Evolutionary conservation across 1,140 invertebrate genomes (phyloP).

Genomic region (Contarinia nasturtii): DNA sequence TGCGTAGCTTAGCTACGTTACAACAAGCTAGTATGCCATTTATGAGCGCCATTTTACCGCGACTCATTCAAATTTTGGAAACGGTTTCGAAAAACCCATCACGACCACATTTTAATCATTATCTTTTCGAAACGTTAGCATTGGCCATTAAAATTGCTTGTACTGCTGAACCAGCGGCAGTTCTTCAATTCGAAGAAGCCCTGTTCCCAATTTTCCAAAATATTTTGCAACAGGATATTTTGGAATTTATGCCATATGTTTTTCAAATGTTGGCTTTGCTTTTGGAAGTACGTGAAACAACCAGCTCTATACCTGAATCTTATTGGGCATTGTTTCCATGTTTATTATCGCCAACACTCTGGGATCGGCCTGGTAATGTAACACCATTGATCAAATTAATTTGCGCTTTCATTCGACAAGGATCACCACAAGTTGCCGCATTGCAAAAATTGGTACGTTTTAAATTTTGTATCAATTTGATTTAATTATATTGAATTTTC

Average conservation of each 20-base stretch:
- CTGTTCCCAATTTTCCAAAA: conserved; percentile 86
- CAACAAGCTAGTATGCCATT: conserved; percentile 67
- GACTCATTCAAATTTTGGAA: conserved; percentile 65
- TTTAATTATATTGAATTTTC: not conserved
- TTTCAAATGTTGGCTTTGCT: conserved; percentile 90
- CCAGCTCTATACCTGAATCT: conserved; percentile 41
- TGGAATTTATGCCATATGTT: conserved; percentile 95
- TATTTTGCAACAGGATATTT: conserved; percentile 82
- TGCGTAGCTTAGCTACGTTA: conserved; percentile 67
- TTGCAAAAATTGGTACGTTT: conserved; percentile 40
- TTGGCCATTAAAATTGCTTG: conserved; percentile 78
- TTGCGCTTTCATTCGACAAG: conserved; percentile 63
- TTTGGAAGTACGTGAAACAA: conserved; percentile 54
- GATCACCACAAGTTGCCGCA: conserved; percentile 49
- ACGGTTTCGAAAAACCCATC: conserved; percentile 86
- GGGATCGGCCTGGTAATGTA: conserved; percentile 84
- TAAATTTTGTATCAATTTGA: not conserved
- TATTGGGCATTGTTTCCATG: conserved; percentile 83
- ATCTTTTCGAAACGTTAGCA: conserved; percentile 84
- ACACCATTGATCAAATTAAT: conserved; percentile 76
- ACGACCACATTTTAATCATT: conserved; percentile 95
- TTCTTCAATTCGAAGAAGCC: conserved; percentile 75
- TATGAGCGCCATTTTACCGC: conserved; percentile 56
- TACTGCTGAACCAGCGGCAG: conserved; percentile 52
- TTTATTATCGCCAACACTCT: conserved; percentile 69